Evolutionary conservation across 2,113 vertebrate genomes (phyloP), one percentile per base, ranked within the genome.

Genomic region (Anoura caudifer): DNA sequence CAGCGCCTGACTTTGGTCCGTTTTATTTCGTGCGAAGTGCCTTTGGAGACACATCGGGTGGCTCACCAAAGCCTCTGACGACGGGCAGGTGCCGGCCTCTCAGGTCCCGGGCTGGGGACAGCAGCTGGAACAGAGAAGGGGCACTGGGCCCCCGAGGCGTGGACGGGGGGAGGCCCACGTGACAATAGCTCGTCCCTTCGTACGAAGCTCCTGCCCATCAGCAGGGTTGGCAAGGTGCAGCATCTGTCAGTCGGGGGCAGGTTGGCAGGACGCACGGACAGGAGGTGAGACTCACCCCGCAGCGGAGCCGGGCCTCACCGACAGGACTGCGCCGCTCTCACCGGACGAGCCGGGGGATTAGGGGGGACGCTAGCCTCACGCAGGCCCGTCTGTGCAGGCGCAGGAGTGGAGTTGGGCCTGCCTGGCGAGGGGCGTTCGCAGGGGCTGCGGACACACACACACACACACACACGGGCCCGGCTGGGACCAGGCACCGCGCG

Each of bases 1-100:
- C 96, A 90, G 96, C 94, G 81, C 97, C 93, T 91, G 92, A 38
- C 33, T 91, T 97, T 61, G 70, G 50, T 89, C 79, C 91, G 85
- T 61, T 91, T 95, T 91, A 50, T 96, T 95, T 97, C 90, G 80
- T 86, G 59, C 79, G 87, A 82, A 82, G 38, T 47, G 79, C 56
- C 91, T 93, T 96, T 94, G 89, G 79, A 87, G 94, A 95, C 87
- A 50, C 93, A 77, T 13, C 79, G 81, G 82, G 86, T 76, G 94
- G 90, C 80, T 50, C 87, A 89, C 67, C n/a, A 77, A 85, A 67
- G 5, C 24, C 36, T 75, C 36, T 14, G 2, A 81, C 3, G 2
- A 17, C 20, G 85, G 77, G 17, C 83, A 28, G 43, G 77, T 43
- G 43, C 20, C 4, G 33, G 61, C 17, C 4, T 59, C 26, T 41